Base-by-base conservation (phyloP, 2,888 invertebrate genomes). In the Synanthedon vespiformis region DNA sequence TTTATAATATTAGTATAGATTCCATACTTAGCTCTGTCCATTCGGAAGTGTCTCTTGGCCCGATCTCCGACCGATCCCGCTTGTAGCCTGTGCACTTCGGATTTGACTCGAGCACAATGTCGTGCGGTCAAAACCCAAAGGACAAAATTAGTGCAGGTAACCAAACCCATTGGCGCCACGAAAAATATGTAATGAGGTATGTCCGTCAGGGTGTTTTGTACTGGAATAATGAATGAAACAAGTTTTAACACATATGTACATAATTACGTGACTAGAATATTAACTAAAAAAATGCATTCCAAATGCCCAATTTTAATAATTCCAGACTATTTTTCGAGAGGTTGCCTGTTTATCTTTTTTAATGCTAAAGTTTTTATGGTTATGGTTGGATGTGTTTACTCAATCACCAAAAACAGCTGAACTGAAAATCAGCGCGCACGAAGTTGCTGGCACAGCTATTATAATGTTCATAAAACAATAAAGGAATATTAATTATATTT, bases 51-150 rank as follows among this genome's bases (percentile, higher is more conserved):
- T 61, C 84, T 86, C 65, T 89, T 90, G 40, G 88, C 86, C 0
- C 90, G 85, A 52, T 90, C 92, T 4, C 89, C 88, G 8, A 88
- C 82, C 44, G 90, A 90, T 1, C 90, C 89, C 40, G 91, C 91
- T 61, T 91, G 91, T 80, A 93, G 89, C 22, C 90, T 89, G 58
- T 89, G 90, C 59, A 94, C 92, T 76, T 94, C 94, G 0, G 90
- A 90, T 76, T 94, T 94, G 3, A 94, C 92, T 61, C 89, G 89
- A 58, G 90, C 90, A 65, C 93, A 94, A 64, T 93, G 91, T 10
- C 89, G 77, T 2, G 92, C 88, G 0, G 94, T 94, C 61, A 92
- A 76, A 55, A 90, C 74, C 80, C 94, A 94, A 13, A 94, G 80
- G 16, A 91, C 74, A 49, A 91, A 81, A 73, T 94, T 94, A n/a